These are phyloP conservation scores for Coracopsis vasa DNA, from an alignment of 2,113 vertebrate species.

Conservation along the genomic window DNA sequence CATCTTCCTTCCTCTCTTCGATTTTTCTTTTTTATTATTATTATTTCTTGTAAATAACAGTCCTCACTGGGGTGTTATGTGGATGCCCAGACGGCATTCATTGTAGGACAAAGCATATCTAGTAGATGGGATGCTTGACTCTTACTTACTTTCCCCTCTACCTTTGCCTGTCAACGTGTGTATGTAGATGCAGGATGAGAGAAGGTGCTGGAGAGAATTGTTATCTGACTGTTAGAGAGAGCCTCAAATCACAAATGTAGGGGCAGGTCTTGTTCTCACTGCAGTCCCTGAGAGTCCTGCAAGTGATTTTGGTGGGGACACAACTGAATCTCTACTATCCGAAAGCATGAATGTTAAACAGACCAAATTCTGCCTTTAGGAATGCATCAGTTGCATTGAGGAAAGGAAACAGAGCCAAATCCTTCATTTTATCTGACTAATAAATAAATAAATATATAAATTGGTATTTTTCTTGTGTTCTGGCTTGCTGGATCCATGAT, in stretches of 20 bases:
- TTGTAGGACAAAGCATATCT: not conserved
- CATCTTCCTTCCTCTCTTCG: not conserved
- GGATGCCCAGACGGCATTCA: not conserved
- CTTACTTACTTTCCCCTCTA: not conserved
- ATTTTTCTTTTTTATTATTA: not conserved
- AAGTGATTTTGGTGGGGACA: not conserved
- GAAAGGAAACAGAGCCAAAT: not conserved
- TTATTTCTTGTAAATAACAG: not conserved
- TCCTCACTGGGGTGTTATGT: not conserved
- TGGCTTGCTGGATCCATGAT: not conserved
- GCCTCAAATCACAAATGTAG: not conserved
- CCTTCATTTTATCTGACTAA: not conserved
- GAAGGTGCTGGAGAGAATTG: not conserved
- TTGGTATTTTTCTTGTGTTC: not conserved
- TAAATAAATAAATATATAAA: not conserved
- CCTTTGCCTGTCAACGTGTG: not conserved
- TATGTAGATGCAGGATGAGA: not conserved
- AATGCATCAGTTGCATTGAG: not conserved
- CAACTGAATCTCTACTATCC: not conserved
- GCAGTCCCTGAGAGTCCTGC: not conserved
- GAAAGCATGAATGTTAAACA: not conserved
- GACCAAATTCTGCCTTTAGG: not conserved
- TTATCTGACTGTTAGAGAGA: not conserved
- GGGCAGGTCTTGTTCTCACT: not conserved
- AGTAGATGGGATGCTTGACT: constrained; percentile 2